Base-by-base conservation (phyloP, 2,797 vertebrate genomes). In the Malacoraja senta region DNA sequence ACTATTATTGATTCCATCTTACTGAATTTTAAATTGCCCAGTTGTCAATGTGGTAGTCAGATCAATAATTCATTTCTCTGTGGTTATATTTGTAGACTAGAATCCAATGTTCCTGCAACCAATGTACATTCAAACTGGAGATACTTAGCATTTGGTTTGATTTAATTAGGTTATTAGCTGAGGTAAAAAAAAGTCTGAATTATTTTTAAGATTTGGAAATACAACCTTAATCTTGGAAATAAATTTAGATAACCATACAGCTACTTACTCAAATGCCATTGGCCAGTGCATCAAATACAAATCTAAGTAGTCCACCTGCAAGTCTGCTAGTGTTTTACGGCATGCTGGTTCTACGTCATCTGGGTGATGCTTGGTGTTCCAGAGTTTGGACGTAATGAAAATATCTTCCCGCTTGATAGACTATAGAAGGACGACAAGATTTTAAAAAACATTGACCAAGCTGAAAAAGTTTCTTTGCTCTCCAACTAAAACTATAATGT, bases 211-310 rank as follows among this genome's bases (percentile, higher is more conserved):
- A 76, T 92, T 88, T 88, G 32, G 63, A 32, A 88, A 68, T 15
- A 17, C 61, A 86, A 86, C 83, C 21, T 0, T 72, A 74, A 92
- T 35, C 44, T 53, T 38, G 63, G n/a, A 53, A 68, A 35, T 32
- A 68, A 68, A 63, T 6, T 35, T 88, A 35, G 0, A 44, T 24
- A 71, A 65, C 35, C 35, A 24, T 32, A 91, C 38, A 0, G 2
- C 1, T 74, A 93, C 93, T 29, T 93, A 97, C 97, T 96, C 95
- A 94, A 97, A 97, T 93, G 95, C 97, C 0, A 96, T 63, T 88
- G 97, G 97, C 97, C 97, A 97, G 95, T 97, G 97, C 95, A 97
- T 97, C 95, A 97, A 96, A 95, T 97, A 97, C 77, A 97, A 96
- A 94, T 97, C 97, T 93, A 97, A 95, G 94, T 97, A 97, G 90